These are phyloP conservation scores for Anolis apletophallus DNA, from an alignment of 2,797 vertebrate species.

Conservation along the genomic window DNA sequence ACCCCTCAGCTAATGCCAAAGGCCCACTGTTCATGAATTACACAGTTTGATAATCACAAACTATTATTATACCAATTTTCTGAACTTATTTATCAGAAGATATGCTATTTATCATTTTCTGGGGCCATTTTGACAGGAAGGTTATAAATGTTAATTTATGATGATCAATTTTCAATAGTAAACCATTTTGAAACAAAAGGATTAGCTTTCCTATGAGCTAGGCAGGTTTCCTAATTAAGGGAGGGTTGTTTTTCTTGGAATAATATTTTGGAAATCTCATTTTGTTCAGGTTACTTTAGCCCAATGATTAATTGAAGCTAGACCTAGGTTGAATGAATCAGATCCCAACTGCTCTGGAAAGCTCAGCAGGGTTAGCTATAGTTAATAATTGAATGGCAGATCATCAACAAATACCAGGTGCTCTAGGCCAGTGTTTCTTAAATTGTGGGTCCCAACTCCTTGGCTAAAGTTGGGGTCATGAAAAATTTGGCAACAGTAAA, in stretches of 20 bases:
- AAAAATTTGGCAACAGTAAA: no score
- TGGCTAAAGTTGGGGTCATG: no score
- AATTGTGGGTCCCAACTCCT: no score
- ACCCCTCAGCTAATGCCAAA: no score
- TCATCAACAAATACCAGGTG: no score
- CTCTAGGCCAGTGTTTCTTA: no score
- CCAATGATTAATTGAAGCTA: not conserved
- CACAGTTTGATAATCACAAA: not conserved
- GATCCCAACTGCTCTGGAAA: no score
- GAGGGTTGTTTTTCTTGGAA: not conserved
- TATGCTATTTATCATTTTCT: not conserved
- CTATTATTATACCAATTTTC: not conserved
- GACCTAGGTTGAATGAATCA: no score
- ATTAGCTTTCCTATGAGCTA: no score
- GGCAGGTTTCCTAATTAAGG: not conserved
- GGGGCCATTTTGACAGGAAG: not conserved
- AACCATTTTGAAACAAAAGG: not conserved
- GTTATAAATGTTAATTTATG: not conserved
- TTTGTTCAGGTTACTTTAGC: not conserved
- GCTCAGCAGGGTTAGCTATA: no score
- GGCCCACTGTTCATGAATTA: not conserved
- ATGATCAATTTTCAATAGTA: not conserved
- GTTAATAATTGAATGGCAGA: no score
- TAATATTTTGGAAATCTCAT: not conserved
- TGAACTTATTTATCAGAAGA: not conserved